A percentile compares a stretch with the other conserved stretches of the same genome.
These are phyloP conservation scores for Microchirus variegatus DNA, from an alignment of 2,797 vertebrate genomes.

Conservation along the genomic window DNA sequence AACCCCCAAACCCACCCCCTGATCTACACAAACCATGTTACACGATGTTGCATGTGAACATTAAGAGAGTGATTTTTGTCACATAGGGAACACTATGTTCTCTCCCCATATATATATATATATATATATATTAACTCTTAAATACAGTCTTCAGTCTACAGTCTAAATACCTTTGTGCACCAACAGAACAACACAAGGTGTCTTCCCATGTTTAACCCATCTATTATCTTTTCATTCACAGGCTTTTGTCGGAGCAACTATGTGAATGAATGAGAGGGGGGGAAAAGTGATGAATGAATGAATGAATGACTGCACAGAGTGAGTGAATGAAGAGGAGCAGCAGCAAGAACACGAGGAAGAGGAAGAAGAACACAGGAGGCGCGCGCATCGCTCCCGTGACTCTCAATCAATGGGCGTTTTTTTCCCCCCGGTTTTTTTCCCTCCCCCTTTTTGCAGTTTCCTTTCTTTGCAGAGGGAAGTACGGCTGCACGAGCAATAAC, in stretches of 20 bases:
- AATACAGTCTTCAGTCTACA: background rate
- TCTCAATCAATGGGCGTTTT: conserved; percentile 42
- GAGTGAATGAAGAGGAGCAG: conserved; percentile 53
- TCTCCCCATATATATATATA: conserved; percentile 30
- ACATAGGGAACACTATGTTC: conserved; percentile 66
- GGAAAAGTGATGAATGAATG: conserved; percentile 45
- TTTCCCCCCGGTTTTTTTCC: background rate
- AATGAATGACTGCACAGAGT: conserved; percentile 36
- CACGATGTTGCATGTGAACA: conserved; percentile 78
- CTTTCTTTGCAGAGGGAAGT: conserved; percentile 46
- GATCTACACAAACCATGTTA: conserved; percentile 54
- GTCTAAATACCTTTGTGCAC: background rate
- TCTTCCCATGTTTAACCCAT: conserved; percentile 16
- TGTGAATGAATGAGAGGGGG: conserved; percentile 64
- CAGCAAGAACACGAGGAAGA: background rate
- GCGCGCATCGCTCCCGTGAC: conserved; percentile 24
- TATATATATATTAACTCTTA: background rate
- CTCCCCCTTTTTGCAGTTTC: background rate
- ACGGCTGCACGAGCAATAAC: conserved; percentile 53
- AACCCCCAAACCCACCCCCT: conserved; percentile 12
- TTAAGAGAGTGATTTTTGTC: conserved; percentile 30
- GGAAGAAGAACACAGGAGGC: conserved; percentile 20
- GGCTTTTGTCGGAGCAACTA: conserved; percentile 27
- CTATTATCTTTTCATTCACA: conserved; percentile 51
- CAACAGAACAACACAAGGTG: conserved; percentile 22